Percentiles rank a stretch among this genome's conserved stretches.
Evolutionary conservation across 2,888 invertebrate species (phyloP).

Genomic region (Drosophila mimica): DNA sequence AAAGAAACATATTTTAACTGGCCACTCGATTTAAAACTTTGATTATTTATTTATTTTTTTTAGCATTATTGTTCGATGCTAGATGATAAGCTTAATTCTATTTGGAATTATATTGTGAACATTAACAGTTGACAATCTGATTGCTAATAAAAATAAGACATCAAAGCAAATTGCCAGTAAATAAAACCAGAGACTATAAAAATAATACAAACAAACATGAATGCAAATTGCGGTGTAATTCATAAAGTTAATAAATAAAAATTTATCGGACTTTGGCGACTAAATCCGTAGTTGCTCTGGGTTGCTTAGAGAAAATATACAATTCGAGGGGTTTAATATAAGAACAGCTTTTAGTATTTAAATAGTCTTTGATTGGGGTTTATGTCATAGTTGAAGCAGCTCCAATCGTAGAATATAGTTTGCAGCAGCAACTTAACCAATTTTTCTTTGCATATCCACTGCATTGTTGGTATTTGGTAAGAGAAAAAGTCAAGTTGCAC

Average conservation of each 20-base stretch:
- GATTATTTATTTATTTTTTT: no score
- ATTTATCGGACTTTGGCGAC: neutral
- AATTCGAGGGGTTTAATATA: neutral
- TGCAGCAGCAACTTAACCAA: neutral
- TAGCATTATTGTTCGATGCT: no score
- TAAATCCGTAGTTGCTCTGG: neutral
- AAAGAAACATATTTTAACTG: neutral
- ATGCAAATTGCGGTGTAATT: neutral
- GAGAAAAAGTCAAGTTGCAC: neutral
- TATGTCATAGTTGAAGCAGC: neutral
- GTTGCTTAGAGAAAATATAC: neutral
- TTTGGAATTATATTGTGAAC: neutral
- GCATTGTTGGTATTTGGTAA: neutral
- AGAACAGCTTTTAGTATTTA: neutral
- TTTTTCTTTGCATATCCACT: neutral
- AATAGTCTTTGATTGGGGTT: neutral
- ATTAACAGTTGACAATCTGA: neutral
- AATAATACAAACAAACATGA: neutral
- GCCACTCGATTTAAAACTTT: no score
- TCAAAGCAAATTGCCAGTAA: neutral
- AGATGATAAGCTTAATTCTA: neutral
- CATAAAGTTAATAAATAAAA: neutral
- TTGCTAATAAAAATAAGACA: neutral
- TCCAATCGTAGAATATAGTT: neutral
- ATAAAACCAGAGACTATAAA: neutral